These are phyloP conservation scores for Dendrolimus punctatus DNA, from an alignment of 1,140 invertebrate genomes.

Conservation along the genomic window DNA sequence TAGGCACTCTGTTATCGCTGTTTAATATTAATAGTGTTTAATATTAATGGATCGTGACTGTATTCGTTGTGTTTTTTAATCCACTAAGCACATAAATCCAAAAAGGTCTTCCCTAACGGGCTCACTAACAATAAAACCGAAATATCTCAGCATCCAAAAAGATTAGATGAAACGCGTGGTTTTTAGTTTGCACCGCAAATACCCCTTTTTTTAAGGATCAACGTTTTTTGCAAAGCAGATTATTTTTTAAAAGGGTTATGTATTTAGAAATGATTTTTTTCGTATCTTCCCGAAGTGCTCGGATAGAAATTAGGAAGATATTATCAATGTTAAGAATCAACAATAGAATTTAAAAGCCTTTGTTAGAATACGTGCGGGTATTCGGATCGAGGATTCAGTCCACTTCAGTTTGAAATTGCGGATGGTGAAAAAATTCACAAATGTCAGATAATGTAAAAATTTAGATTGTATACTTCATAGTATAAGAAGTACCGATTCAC, in stretches of 20 bases:
- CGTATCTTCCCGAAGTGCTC: not conserved
- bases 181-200: slow-evolving; percentile 28
- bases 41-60: no score
- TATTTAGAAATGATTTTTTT: slow-evolving; percentile 28
- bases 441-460: no score
- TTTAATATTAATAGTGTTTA: no score
- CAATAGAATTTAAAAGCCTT: no score
- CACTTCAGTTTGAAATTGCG: slow-evolving; percentile 1
- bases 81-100: not conserved
- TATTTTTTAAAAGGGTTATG: slow-evolving; percentile 56
- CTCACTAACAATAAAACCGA: slow-evolving; percentile 22
- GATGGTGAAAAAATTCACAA: not conserved
- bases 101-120: slow-evolving; percentile 16
- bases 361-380: no score
- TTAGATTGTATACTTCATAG: no score
- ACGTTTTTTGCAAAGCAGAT: slow-evolving; percentile 54
- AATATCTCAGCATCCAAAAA: slow-evolving; percentile 27
- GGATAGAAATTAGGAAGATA: slow-evolving; percentile 1
- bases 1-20: no score
- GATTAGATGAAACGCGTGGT: slow-evolving; percentile 60
- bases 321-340: not conserved
- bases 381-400: not conserved
- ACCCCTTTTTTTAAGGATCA: slow-evolving; percentile 30
- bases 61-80: no score
- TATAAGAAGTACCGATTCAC: no score